phyloP scores from a whole-genome alignment of 1,140 invertebrate genomes.

The Trichonephila inaurata region DNA sequence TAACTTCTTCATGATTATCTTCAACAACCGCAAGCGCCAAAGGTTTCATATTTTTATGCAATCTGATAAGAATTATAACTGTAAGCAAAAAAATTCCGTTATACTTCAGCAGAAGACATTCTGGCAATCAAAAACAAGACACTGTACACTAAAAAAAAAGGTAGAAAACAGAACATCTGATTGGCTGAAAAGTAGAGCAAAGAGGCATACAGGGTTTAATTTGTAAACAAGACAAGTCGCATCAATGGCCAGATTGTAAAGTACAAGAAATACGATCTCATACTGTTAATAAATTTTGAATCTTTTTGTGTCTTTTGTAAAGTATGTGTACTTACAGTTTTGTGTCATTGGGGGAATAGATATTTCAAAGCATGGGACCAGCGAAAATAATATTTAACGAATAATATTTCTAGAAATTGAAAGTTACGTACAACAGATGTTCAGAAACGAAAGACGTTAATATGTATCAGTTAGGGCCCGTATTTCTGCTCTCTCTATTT shows the following conservation, averaged over 20 bases:
- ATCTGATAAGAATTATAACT: background rate
- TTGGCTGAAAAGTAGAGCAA: conserved; percentile 13
- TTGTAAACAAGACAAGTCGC: background rate
- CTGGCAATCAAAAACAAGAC: background rate
- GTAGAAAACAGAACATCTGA: background rate
- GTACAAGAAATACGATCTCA: too few relatives aligned
- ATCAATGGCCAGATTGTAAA: background rate
- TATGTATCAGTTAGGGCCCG: too few relatives aligned
- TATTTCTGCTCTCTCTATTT: too few relatives aligned
- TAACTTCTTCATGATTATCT: background rate
- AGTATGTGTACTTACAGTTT: too few relatives aligned
- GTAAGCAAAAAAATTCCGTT: background rate
- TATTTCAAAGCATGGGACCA: too few relatives aligned
- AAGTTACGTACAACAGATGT: too few relatives aligned
- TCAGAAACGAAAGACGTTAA: too few relatives aligned
- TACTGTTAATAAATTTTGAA: too few relatives aligned
- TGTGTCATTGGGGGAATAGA: too few relatives aligned
- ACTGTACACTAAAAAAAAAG: background rate
- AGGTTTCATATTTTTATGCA: background rate
- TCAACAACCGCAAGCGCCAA: background rate
- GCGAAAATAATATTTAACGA: too few relatives aligned
- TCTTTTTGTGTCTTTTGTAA: too few relatives aligned
- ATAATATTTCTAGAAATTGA: too few relatives aligned
- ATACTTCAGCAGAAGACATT: background rate
- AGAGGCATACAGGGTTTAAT: background rate